These are phyloP conservation scores for Pyrocephalus nanus DNA, from an alignment of 2,797 vertebrate genomes.

Conservation along the genomic window DNA sequence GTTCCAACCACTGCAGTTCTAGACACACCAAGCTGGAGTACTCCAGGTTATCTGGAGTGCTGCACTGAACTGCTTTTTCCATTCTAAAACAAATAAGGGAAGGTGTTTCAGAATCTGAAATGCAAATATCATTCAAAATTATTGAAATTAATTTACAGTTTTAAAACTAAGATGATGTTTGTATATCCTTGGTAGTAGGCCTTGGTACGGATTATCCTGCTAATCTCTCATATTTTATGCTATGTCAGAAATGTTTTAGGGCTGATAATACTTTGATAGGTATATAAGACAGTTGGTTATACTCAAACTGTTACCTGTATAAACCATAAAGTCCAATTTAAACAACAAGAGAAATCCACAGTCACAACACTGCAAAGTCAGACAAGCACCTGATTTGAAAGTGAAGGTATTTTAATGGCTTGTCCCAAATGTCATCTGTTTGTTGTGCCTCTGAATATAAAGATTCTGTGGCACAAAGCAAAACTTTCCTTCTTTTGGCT, in stretches of 20 bases:
- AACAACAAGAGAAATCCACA: not conserved
- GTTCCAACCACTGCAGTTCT: not conserved
- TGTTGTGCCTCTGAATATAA: not conserved
- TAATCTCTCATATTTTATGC: not conserved
- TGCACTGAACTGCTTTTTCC: not conserved
- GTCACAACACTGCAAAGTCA: not conserved
- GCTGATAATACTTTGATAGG: not conserved
- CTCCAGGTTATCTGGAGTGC: not conserved
- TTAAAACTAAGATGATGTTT: not conserved
- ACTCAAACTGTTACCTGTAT: not conserved
- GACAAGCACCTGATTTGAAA: not conserved
- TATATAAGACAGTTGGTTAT: not conserved
- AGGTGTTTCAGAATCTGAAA: not conserved
- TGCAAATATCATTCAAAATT: not conserved
- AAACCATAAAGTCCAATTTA: not conserved
- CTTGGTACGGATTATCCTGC: not conserved
- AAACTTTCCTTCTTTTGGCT: not conserved
- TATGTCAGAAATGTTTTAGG: not conserved
- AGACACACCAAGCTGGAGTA: not conserved
- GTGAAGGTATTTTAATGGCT: not conserved
- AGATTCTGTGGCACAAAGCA: slow-evolving; percentile 1
- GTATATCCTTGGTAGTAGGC: not conserved
- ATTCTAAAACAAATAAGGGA: not conserved
- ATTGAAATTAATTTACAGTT: not conserved
- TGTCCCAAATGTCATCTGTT: not conserved